phyloP scores from a whole-genome alignment of 2,797 vertebrate genomes.

The Hippocampus kuda region DNA sequence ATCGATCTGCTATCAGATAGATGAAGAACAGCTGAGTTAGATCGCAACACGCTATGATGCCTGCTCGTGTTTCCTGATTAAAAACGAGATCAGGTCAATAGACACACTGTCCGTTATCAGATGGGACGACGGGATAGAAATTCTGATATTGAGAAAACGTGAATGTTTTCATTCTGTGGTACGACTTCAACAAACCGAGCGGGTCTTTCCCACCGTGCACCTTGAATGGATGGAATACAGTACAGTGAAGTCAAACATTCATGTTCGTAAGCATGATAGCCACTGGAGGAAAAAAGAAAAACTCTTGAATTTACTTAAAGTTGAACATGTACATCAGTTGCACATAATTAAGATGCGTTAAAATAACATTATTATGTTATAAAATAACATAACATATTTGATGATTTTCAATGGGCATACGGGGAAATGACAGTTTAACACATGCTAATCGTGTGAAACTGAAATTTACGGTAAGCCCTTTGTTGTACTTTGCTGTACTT shows the following conservation, averaged over 20 bases:
- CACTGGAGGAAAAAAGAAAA: too few species aligned
- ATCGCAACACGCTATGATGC: neutral
- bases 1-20: neutral
- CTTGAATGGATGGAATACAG: neutral
- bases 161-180: slow-evolving; percentile 1
- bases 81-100: neutral
- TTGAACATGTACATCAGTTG: too few species aligned
- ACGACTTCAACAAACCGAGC: neutral
- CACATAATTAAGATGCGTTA: too few species aligned
- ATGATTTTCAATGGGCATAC: too few species aligned
- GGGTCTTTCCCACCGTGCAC: neutral
- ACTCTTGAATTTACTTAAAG: too few species aligned
- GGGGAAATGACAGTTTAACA: too few species aligned
- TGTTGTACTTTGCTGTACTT: too few species aligned
- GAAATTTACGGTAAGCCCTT: too few species aligned
- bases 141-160: neutral
- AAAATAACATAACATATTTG: too few species aligned
- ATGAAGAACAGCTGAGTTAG: slow-evolving; percentile 1
- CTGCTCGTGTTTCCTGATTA: neutral
- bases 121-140: neutral
- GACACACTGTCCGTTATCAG: neutral
- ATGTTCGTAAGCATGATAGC: neutral
- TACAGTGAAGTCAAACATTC: neutral
- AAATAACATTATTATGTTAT: too few species aligned
- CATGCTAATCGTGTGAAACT: too few species aligned